These are phyloP conservation scores for Cephus pulcher DNA, from an alignment of 2,888 invertebrate species.

Conservation along the genomic window DNA sequence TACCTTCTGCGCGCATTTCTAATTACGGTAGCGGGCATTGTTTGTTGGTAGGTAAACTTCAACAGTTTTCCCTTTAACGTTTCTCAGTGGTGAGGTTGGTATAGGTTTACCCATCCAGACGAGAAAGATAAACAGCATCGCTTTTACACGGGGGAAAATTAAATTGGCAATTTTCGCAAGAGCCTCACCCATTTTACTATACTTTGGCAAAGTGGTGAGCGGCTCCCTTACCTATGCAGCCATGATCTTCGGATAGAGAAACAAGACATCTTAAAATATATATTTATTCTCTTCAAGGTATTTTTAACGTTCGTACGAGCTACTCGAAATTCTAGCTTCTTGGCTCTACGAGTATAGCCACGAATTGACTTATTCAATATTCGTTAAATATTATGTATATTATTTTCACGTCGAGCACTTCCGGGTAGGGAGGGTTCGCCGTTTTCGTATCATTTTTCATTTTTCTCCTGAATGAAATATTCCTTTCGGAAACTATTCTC, in stretches of 20 bases:
- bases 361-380: not conserved
- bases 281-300: no score
- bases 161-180: constrained; percentile 8
- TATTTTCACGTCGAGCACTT: not conserved
- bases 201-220: not conserved
- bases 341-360: not conserved
- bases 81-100: not conserved
- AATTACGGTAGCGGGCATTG: constrained; percentile 26
- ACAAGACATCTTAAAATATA: not conserved
- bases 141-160: not conserved
- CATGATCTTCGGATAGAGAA: not conserved
- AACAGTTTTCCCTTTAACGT: constrained; percentile 8
- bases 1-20: constrained; percentile 7
- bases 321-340: no score
- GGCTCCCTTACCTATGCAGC: not conserved
- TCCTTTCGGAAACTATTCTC: constrained; percentile 45
- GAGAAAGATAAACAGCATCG: not conserved
- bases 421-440: not conserved
- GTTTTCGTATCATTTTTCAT: not conserved
- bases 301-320: no score
- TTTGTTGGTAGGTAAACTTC: constrained; percentile 21
- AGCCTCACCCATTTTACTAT: not conserved
- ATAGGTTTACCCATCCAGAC: not conserved
- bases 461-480: constrained; percentile 28
- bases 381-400: not conserved